A percentile compares a stretch with the other conserved stretches of the same genome.
Conservation (phyloP, 2,113 vertebrate species). For the Upupa epops region DNA sequence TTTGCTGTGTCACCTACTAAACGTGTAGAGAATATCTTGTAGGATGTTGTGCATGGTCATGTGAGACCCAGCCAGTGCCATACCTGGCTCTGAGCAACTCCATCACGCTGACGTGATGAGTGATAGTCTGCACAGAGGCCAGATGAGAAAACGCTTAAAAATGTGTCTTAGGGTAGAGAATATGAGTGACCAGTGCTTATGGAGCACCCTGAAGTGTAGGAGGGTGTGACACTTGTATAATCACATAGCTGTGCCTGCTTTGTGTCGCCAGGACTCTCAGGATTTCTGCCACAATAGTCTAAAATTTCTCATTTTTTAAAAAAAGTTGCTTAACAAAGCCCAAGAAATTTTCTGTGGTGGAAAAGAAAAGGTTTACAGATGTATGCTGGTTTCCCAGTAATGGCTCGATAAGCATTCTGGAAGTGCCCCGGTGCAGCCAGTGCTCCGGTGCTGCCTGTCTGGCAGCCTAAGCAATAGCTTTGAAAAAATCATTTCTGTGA, state of each 20-base stretch:
- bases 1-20: neutral
- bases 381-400: neutral
- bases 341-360: neutral
- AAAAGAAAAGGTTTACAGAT: fast-evolving
- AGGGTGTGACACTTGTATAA: neutral
- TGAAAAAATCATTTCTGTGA: neutral
- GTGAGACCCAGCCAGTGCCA: neutral
- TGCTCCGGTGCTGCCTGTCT: neutral
- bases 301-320: neutral
- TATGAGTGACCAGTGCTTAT: neutral
- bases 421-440: neutral
- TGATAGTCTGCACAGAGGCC: neutral
- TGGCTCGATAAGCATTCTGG: neutral
- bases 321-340: neutral
- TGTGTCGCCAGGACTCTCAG: neutral
- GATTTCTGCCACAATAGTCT: neutral
- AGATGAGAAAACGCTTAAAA: neutral
- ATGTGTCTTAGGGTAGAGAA: neutral
- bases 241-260: neutral
- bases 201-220: neutral
- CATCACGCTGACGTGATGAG: neutral
- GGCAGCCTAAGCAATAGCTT: neutral
- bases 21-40: neutral
- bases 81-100: neutral
- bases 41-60: neutral